Percentiles rank a stretch among this genome's conserved stretches.
These are phyloP conservation scores for Paratilapia polleni DNA, from an alignment of 2,113 vertebrate genomes.

Conservation along the genomic window DNA sequence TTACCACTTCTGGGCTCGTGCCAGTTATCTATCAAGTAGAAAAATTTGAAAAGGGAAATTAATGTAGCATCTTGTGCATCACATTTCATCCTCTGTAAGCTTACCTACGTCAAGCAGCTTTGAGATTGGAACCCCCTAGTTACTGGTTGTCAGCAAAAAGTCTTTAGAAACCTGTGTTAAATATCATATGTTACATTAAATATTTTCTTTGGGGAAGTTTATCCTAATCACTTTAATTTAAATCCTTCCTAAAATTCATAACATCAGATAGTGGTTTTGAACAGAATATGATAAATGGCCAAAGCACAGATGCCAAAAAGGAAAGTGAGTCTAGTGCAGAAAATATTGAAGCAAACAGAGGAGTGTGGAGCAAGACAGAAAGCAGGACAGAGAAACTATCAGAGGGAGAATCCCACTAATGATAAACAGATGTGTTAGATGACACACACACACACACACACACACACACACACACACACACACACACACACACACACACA, in stretches of 20 bases:
- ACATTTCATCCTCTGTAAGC: not conserved
- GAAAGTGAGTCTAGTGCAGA: conserved; percentile 6
- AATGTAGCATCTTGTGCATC: conserved; percentile 15
- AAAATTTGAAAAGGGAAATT: conserved; percentile 12
- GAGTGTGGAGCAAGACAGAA: not conserved
- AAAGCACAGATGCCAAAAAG: not conserved
- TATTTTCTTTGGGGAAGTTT: conserved; percentile 8
- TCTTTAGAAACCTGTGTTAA: not conserved
- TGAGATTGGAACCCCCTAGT: not conserved
- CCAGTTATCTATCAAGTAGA: conserved; percentile 23
- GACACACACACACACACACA: conserved; percentile 5
- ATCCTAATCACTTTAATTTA: not conserved
- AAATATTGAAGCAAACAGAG: not conserved
- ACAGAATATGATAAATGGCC: conserved; percentile 8
- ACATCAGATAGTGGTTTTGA: conserved; percentile 5
- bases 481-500: not conserved
- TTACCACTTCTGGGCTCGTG: not conserved
- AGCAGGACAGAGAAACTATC: conserved; percentile 22
- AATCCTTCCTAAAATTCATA: conserved; percentile 2
- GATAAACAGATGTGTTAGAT: conserved; percentile 53
- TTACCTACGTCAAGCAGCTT: not conserved
- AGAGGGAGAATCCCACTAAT: conserved; percentile 62
- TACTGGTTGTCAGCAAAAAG: not conserved
- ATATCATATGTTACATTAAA: conserved; percentile 5
- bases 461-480: not conserved